Base-by-base conservation (phyloP, 2,888 invertebrate species). In the Ellobium chinense region DNA sequence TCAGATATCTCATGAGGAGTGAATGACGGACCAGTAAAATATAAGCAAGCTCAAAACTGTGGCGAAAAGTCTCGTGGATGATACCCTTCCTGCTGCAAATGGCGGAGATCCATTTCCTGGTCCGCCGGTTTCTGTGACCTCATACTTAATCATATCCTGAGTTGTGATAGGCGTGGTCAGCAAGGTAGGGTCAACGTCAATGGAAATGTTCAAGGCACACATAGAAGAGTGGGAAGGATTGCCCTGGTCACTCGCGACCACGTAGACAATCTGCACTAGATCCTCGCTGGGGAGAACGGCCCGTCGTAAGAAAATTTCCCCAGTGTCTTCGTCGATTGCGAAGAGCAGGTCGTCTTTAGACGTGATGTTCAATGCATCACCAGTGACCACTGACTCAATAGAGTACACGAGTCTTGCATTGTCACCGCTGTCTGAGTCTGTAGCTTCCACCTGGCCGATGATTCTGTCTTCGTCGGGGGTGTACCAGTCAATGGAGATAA, bases 201-300 rank as follows among this genome's bases (percentile, higher is more conserved):
- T n/a, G 14, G 46, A 75, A 46, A 78, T 56, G 34, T 72, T 63
- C 34, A 78, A n/a, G 31, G 18, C 31, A 31, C 78, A 78, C 65
- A 46, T 72, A 34, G 72, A 24, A 27, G 56, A n/a, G 21, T 34
- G 58, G 2, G 69, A n/a, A 4, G 72, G 72, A 3, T 7, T 54
- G 0, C 78, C 78, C 7, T 39, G n/a, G 56, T 78, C 78, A 1
- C 46, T 60, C 29, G 72, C 78, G 27, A 34, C 72, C 1, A 78
- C 37, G n/a, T 78, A 63, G 29, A 78, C 24, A 34, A 72, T 24
- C 34, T 78, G 70, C 1, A 56, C 12, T 5, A 72, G 36, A 27
- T 34, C n/a, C 4, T 78, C 78, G 34, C 18, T 36, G 3, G n/a
- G 31, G 31, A 5, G 56, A 21, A 73, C 37, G 46, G 12, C 34